Conservation (phyloP, 2,888 invertebrate species). For the Chymomyza procnemis region DNA sequence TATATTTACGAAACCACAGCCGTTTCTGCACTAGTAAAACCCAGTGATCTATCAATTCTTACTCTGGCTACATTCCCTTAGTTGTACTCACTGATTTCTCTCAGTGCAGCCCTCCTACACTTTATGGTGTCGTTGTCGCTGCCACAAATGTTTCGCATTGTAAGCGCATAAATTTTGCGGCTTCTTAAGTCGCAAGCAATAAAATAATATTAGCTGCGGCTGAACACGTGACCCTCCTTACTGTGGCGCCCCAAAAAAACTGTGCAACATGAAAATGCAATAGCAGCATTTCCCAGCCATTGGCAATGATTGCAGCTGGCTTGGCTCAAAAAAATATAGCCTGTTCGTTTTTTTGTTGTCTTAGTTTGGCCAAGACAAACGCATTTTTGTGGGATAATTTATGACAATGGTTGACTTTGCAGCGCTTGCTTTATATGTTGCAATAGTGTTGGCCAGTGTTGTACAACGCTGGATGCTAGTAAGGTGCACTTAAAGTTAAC, state of each 20-base stretch:
- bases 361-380: constrained; percentile 54
- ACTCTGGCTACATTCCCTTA: no score
- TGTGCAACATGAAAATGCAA: constrained; percentile 66
- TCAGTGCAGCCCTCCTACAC: background rate
- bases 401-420: constrained; percentile 44
- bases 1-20: no score
- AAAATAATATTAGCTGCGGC: constrained; percentile 73
- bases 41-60: no score
- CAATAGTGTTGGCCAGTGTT: background rate
- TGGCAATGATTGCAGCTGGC: constrained; percentile 66
- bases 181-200: constrained; percentile 73
- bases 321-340: constrained; percentile 11
- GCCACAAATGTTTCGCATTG: constrained; percentile 46
- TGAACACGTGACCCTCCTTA: constrained; percentile 15
- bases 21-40: no score
- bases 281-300: constrained; percentile 19
- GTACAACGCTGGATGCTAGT: background rate
- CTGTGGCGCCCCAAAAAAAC: constrained; percentile 49
- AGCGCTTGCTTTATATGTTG: constrained; percentile 34
- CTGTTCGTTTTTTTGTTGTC: background rate
- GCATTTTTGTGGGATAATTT: constrained; percentile 70
- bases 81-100: background rate
- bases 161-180: constrained; percentile 75
- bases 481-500: constrained; percentile 1
- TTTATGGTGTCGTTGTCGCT: constrained; percentile 18